Percentiles rank a stretch among this genome's conserved stretches.
Conservation (phyloP, 2,113 vertebrate species). For the Gymnorhina tibicen region DNA sequence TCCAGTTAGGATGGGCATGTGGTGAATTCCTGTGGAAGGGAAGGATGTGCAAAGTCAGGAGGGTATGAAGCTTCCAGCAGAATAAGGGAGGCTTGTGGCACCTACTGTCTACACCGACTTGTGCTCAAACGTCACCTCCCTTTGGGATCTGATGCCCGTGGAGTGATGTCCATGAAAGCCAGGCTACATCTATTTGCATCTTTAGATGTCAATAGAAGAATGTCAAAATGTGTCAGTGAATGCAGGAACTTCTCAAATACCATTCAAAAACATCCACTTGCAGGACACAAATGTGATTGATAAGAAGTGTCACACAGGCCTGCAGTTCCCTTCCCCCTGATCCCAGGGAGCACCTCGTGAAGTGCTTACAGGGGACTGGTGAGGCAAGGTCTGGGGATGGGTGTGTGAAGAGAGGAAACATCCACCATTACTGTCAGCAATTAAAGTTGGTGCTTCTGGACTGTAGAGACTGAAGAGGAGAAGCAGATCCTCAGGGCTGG, state of each 20-base stretch:
- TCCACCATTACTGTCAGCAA: neutral
- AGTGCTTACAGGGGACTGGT: neutral
- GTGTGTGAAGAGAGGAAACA: neutral
- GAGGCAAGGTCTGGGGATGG: neutral
- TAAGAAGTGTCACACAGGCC: neutral
- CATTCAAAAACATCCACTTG: neutral
- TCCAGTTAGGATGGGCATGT: neutral
- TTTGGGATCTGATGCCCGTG: neutral
- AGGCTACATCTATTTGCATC: neutral
- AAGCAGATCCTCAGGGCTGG: neutral
- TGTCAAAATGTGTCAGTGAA: accelerated
- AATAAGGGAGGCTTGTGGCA: neutral
- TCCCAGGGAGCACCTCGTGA: neutral
- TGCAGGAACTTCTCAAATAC: neutral
- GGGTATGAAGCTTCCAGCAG: neutral
- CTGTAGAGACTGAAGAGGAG: neutral
- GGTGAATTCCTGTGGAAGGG: neutral
- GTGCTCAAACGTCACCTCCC: neutral
- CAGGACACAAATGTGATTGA: neutral
- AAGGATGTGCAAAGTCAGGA: neutral
- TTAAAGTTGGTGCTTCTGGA: neutral
- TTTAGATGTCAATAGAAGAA: neutral
- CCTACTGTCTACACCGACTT: neutral
- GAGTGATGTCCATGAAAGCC: neutral
- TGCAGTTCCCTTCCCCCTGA: neutral